Percentiles rank a stretch among this genome's conserved stretches.
Evolutionary conservation across 2,888 invertebrate genomes (phyloP).

Genomic region (Lasioglossum figueresi): DNA sequence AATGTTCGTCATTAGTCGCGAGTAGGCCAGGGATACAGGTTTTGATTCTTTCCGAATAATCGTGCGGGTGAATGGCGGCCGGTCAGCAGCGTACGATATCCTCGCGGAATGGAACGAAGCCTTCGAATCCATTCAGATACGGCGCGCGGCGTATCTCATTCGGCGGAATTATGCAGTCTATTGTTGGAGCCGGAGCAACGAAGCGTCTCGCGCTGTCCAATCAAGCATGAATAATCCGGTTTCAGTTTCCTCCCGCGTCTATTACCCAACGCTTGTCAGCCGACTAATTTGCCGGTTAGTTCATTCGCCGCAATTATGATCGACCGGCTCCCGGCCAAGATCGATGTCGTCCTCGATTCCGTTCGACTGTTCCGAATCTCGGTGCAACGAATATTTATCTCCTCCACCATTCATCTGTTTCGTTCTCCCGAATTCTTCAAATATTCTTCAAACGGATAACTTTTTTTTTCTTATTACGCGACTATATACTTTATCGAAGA

Average conservation of each 20-base stretch:
- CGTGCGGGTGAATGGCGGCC: slow-evolving; percentile 38
- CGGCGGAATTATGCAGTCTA: slow-evolving; percentile 74
- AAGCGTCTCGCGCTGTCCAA: slow-evolving; percentile 74
- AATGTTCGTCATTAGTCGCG: slow-evolving; percentile 41
- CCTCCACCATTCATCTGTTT: too few relatives aligned
- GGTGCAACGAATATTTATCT: background rate
- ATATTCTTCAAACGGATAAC: too few relatives aligned
- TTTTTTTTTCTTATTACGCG: too few relatives aligned
- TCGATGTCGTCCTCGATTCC: background rate
- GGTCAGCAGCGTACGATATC: slow-evolving; percentile 38
- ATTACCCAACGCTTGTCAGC: slow-evolving; percentile 76
- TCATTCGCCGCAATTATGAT: slow-evolving; percentile 73
- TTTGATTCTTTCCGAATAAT: slow-evolving; percentile 51
- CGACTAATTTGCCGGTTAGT: slow-evolving; percentile 77
- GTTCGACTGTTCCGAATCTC: background rate
- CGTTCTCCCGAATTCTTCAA: too few relatives aligned
- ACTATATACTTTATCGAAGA: too few relatives aligned
- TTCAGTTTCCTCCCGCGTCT: slow-evolving; percentile 76
- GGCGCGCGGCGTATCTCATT: slow-evolving; percentile 65
- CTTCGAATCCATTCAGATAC: slow-evolving; percentile 62
- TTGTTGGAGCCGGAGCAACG: slow-evolving; percentile 71
- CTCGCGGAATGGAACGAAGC: slow-evolving; percentile 56
- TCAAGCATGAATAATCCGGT: slow-evolving; percentile 77
- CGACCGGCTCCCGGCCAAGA: slow-evolving; percentile 25
- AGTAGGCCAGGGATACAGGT: background rate